A percentile compares a stretch with the other conserved stretches of the same genome.
These are phyloP conservation scores for Zaprionus gabonicus DNA, from an alignment of 1,140 invertebrate species.

Conservation along the genomic window DNA sequence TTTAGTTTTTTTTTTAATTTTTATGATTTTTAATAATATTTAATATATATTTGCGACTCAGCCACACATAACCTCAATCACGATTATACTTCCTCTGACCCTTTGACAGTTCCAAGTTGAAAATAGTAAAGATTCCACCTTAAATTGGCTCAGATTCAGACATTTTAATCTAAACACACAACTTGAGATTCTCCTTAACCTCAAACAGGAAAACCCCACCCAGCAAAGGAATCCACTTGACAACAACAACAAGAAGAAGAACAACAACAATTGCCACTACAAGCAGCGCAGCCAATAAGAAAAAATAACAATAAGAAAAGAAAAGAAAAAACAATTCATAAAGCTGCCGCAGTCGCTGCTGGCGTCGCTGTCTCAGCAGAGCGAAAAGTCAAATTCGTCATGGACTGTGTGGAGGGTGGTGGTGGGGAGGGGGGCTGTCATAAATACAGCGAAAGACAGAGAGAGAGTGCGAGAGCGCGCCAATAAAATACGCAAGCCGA, in stretches of 20 bases:
- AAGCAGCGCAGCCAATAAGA: constrained; percentile 24
- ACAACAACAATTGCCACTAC: constrained; percentile 41
- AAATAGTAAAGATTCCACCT: not conserved
- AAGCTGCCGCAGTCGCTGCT: constrained; percentile 42
- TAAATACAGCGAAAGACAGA: constrained; percentile 42
- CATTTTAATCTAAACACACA: not conserved
- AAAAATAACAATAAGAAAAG: constrained; percentile 31
- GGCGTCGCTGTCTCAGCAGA: not conserved
- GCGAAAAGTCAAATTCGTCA: constrained; percentile 21
- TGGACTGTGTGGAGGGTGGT: not conserved
- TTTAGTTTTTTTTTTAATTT: not conserved
- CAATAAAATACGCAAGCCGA: constrained; percentile 53
- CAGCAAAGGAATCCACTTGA: not conserved
- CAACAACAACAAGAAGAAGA: constrained; percentile 41
- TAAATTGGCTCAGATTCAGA: not conserved
- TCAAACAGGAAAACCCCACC: not conserved
- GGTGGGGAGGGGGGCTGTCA: constrained; percentile 46
- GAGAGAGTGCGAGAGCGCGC: constrained; percentile 41
- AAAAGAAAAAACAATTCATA: constrained; percentile 64
- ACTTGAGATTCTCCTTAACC: not conserved
- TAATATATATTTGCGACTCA: no score
- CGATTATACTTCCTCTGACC: not conserved
- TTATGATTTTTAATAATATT: not conserved
- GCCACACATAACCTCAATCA: not conserved
- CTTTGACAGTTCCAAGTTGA: not conserved